phyloP scores from a whole-genome alignment of 2,113 vertebrate species.

The Scalopus aquaticus region DNA sequence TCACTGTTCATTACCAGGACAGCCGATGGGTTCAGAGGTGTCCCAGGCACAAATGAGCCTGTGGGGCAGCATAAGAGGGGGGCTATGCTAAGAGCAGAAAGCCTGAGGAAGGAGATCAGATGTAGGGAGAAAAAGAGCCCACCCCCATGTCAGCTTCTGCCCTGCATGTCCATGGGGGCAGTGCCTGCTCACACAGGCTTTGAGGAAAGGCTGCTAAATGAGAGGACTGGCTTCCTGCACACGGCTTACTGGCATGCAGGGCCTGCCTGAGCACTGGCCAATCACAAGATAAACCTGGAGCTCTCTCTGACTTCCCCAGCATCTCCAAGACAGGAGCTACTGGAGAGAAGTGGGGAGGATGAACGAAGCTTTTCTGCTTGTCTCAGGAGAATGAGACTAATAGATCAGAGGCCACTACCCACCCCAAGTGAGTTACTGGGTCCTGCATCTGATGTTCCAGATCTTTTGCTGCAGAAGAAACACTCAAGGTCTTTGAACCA shows the following conservation, averaged over 20 bases:
- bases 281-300: not conserved
- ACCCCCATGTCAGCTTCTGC: not conserved
- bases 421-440: not conserved
- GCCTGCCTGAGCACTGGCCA: not conserved
- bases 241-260: no score
- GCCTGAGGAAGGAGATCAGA: not conserved
- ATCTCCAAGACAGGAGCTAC: not conserved
- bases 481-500: not conserved
- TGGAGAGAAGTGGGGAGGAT: not conserved
- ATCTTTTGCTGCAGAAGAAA: not conserved
- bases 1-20: slow-evolving; percentile 31
- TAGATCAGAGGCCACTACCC: not conserved
- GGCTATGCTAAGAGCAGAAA: not conserved
- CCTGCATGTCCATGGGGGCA: accelerated
- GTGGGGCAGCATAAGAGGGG: not conserved
- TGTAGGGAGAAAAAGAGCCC: not conserved
- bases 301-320: not conserved
- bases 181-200: not conserved
- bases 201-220: not conserved
- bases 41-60: not conserved
- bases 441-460: not conserved
- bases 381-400: not conserved
- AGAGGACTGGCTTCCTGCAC: not conserved
- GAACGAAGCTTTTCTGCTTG: not conserved
- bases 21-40: not conserved